These are phyloP conservation scores for Clanis bilineata DNA, from an alignment of 2,888 invertebrate genomes.

Conservation along the genomic window DNA sequence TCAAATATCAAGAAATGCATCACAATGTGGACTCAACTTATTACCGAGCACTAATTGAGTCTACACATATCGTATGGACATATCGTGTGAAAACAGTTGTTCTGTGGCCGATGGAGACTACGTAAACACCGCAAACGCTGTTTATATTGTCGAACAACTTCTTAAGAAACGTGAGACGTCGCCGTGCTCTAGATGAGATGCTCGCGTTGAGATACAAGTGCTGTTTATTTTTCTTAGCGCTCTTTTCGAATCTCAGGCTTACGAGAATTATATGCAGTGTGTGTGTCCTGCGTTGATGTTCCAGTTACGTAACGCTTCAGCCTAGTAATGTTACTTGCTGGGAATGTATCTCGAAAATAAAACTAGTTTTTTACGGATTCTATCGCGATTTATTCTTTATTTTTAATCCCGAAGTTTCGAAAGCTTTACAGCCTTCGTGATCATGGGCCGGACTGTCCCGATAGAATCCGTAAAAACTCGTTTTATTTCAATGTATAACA, in stretches of 20 bases:
- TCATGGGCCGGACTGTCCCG: no score
- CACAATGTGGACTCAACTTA: constrained; percentile 20
- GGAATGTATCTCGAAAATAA: no score
- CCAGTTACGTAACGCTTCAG: constrained; percentile 28
- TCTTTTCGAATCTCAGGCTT: constrained; percentile 61
- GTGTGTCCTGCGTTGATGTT: constrained; percentile 21
- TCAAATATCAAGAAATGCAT: neutral
- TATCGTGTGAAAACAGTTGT: constrained; percentile 40
- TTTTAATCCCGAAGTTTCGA: constrained; percentile 31
- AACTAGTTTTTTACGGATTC: no score
- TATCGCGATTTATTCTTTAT: no score
- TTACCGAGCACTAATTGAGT: constrained; percentile 32
- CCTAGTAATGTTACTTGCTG: no score
- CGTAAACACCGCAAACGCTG: constrained; percentile 63
- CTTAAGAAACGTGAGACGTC: constrained; percentile 67
- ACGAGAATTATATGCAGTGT: constrained; percentile 20
- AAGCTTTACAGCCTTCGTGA: no score
- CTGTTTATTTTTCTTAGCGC: constrained; percentile 68
- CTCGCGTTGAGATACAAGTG: constrained; percentile 70
- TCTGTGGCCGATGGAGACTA: constrained; percentile 43
- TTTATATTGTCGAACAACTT: constrained; percentile 63
- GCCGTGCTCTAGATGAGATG: constrained; percentile 67
- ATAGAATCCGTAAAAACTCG: no score
- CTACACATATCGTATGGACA: constrained; percentile 28
- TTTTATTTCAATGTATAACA: no score